Evolutionary conservation across 1,140 invertebrate genomes (phyloP).

Genomic region (Sinella curviseta): DNA sequence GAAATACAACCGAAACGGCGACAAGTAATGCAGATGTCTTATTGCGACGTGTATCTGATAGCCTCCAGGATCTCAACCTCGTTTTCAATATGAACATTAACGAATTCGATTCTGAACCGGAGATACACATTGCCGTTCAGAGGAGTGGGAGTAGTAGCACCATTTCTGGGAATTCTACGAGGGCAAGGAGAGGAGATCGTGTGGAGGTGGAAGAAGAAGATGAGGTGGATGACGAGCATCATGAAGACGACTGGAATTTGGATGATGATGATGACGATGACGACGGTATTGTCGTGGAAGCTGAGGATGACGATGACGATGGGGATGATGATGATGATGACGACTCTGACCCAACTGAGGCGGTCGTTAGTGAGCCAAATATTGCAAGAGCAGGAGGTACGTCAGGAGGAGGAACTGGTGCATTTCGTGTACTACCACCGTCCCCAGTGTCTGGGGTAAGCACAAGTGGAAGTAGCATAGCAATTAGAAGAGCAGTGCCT

Average conservation of each 20-base stretch:
- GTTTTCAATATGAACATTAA: background rate
- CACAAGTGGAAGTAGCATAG: background rate
- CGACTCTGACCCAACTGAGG: background rate
- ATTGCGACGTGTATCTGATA: background rate
- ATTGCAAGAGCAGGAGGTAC: background rate
- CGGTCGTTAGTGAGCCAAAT: background rate
- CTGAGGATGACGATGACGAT: constrained; percentile 7
- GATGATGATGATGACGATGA: constrained; percentile 29
- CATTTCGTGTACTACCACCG: background rate
- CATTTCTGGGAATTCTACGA: background rate
- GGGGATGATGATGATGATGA: constrained; percentile 24
- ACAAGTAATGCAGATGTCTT: constrained; percentile 9
- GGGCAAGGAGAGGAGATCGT: background rate
- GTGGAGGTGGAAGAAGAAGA: background rate
- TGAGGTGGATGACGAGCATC: background rate
- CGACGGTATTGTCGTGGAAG: constrained; percentile 51
- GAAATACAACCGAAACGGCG: constrained; percentile 9
- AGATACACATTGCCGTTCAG: background rate
- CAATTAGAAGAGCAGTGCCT: background rate
- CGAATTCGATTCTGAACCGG: background rate
- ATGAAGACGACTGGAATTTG: background rate
- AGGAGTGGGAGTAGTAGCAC: background rate
- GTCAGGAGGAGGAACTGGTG: constrained; percentile 18
- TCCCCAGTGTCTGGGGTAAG: background rate
- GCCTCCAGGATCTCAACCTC: background rate